Conservation (phyloP, 2,797 vertebrate species). For the Alosa sapidissima region DNA sequence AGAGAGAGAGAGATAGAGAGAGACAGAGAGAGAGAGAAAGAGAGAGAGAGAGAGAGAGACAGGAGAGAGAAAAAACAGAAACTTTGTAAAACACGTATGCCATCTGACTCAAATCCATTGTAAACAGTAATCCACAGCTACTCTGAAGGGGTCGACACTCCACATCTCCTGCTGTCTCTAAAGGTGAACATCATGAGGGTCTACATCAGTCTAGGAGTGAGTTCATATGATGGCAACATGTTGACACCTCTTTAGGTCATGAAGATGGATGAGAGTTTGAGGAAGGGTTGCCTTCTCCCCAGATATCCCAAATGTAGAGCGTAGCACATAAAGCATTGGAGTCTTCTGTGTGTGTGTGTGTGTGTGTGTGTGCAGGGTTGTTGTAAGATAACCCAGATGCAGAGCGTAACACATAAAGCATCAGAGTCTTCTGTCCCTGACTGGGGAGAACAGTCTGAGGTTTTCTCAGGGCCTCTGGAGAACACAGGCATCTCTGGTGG, state of each 20-base stretch:
- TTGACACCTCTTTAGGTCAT: background rate
- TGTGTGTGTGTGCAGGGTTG: background rate
- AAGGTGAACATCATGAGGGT: background rate
- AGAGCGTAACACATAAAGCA: conserved; percentile 1
- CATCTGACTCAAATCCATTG: background rate
- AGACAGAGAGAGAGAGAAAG: background rate
- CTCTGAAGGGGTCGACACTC: background rate
- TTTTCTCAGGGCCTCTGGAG: background rate
- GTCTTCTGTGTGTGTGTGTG: conserved; percentile 6
- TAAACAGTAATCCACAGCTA: background rate
- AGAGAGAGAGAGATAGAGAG: background rate
- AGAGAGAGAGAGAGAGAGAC: background rate
- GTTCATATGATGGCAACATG: background rate
- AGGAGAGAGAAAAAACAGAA: background rate
- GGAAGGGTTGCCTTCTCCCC: conserved; percentile 37
- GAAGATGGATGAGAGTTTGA: background rate
- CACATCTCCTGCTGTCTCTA: background rate
- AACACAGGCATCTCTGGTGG: background rate
- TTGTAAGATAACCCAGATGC: background rate
- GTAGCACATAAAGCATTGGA: too few species aligned
- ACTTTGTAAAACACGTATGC: background rate
- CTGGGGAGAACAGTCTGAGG: background rate
- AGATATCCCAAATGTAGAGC: background rate
- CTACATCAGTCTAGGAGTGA: too few species aligned
- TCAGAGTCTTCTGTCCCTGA: background rate